A percentile compares a stretch with the other conserved stretches of the same genome.
These are phyloP conservation scores for Sesia bembeciformis DNA, from an alignment of 2,888 invertebrate species.

Conservation along the genomic window DNA sequence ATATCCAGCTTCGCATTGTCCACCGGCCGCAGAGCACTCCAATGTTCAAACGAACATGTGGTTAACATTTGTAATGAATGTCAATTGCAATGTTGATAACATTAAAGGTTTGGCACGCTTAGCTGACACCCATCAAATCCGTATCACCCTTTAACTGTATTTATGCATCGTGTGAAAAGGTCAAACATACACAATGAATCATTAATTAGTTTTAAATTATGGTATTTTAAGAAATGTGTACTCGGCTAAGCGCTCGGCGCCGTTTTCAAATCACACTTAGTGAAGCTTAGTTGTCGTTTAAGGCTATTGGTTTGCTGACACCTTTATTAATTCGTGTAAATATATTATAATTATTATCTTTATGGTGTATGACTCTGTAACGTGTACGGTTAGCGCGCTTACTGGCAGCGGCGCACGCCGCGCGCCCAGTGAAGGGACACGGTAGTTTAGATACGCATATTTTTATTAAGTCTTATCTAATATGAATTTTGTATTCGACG, in stretches of 20 bases:
- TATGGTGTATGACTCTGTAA: slow-evolving; percentile 58
- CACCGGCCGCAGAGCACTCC: slow-evolving; percentile 1
- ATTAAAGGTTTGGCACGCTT: too few species aligned
- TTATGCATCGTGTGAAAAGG: neutral
- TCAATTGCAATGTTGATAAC: too few species aligned
- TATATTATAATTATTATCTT: slow-evolving; percentile 69
- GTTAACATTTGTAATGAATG: too few species aligned
- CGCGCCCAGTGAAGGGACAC: slow-evolving; percentile 37
- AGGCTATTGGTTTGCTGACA: slow-evolving; percentile 67
- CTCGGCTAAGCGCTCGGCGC: slow-evolving; percentile 36
- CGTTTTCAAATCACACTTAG: slow-evolving; percentile 69
- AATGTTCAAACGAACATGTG: slow-evolving; percentile 5
- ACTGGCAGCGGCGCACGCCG: slow-evolving; percentile 9
- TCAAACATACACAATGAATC: slow-evolving; percentile 6
- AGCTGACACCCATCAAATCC: too few species aligned
- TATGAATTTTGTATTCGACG: slow-evolving; percentile 73
- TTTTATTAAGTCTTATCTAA: slow-evolving; percentile 71
- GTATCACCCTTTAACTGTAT: too few species aligned
- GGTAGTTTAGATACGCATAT: slow-evolving; percentile 71
- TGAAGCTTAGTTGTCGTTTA: slow-evolving; percentile 68
- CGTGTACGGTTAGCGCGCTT: slow-evolving; percentile 24
- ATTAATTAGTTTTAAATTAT: slow-evolving; percentile 63
- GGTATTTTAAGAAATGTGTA: slow-evolving; percentile 46
- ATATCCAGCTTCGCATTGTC: slow-evolving; percentile 10
- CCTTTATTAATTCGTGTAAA: slow-evolving; percentile 70